Conservation (phyloP, 2,113 vertebrate species). For the Oncorhynchus kisutch region DNA sequence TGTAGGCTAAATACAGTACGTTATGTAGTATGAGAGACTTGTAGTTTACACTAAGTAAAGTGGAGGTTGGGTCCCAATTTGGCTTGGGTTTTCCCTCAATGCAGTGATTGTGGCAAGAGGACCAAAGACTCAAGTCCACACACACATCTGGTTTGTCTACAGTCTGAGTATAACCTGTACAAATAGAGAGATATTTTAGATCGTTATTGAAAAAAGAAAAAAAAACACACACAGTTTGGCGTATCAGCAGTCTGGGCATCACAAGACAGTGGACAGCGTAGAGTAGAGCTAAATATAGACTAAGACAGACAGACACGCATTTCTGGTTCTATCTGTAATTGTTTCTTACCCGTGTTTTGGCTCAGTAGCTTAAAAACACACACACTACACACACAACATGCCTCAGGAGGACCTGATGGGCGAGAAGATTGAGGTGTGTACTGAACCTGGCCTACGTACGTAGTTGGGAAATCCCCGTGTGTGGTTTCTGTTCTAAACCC, state of each 20-base stretch:
- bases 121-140: background rate
- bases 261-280: background rate
- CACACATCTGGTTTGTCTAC: slow-evolving; percentile 34
- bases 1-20: slow-evolving; percentile 26
- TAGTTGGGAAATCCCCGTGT: slow-evolving; percentile 12
- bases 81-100: slow-evolving; percentile 51
- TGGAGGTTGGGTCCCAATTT: slow-evolving; percentile 18
- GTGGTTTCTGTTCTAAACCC: background rate
- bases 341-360: background rate
- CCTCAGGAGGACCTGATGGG: background rate
- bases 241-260: slow-evolving; percentile 6
- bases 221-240: background rate
- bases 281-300: slow-evolving; percentile 13
- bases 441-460: background rate
- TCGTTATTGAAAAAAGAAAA: background rate
- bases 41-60: slow-evolving; percentile 46
- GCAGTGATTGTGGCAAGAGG: slow-evolving; percentile 46
- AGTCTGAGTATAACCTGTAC: background rate
- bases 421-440: background rate
- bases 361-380: slow-evolving; percentile 24
- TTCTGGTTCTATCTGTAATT: background rate
- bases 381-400: background rate
- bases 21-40: slow-evolving; percentile 41
- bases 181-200: background rate
- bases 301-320: slow-evolving; percentile 24